phyloP scores from a whole-genome alignment of 2,888 invertebrate genomes.

The Linhomoeus sp. region DNA sequence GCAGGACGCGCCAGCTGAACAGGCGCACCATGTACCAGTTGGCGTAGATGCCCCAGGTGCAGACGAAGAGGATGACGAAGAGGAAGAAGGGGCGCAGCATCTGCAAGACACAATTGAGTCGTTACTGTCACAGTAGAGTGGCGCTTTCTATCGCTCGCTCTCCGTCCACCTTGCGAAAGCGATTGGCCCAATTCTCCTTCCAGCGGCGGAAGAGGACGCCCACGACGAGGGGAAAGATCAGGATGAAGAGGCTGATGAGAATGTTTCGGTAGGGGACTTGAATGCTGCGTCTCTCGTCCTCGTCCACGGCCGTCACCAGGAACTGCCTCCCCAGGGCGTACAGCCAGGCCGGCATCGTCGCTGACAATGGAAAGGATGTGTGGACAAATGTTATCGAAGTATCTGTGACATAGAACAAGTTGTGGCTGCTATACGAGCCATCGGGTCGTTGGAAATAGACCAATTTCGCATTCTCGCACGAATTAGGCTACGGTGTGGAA shows the following conservation, averaged over 20 bases:
- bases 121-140: too few species aligned
- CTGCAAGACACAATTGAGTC: too few species aligned
- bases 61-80: constrained; percentile 31
- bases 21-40: constrained; percentile 33
- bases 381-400: too few species aligned
- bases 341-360: constrained; percentile 37
- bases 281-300: constrained; percentile 14
- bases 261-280: constrained; percentile 31
- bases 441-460: too few species aligned
- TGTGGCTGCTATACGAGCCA: too few species aligned
- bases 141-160: too few species aligned
- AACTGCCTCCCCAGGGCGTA: constrained; percentile 30
- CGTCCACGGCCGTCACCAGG: constrained; percentile 15
- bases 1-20: constrained; percentile 24
- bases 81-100: constrained; percentile 29
- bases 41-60: constrained; percentile 30
- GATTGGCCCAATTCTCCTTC: constrained; percentile 25
- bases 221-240: constrained; percentile 33
- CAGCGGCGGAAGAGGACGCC: constrained; percentile 31
- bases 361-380: constrained; percentile 25
- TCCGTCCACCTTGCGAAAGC: constrained; percentile 21
- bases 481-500: too few species aligned
- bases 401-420: not conserved
- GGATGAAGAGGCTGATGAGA: constrained; percentile 28
- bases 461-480: too few species aligned